Base-by-base conservation (phyloP, 2,113 vertebrate genomes). In the Pituophis catenifer region DNA sequence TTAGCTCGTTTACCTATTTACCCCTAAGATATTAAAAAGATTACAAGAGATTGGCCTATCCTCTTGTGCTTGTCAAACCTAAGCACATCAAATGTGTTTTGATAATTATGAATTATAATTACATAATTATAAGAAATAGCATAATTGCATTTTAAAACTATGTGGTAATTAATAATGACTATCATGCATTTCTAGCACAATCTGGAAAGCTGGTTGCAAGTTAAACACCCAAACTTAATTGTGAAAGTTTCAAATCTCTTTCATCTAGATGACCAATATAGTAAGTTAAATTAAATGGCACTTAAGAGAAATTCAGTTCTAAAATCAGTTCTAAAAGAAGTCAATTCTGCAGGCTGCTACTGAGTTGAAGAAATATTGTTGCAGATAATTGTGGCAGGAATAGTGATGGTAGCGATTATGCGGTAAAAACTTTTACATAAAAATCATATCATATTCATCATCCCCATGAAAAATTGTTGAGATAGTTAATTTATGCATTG, bases 21-120 rank as follows among this genome's bases (percentile, higher is more conserved):
- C 21, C 48, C n/a, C 70, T 44, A 11, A 44, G 70, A 89, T 58
- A 86, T 0, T 0, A 93, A 95, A 97, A 95, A 95, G 91, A 95
- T 94, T 94, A 93, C 86, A 70, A 93, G 53, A 90, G 94, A 94
- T 95, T 53, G 70, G 8, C 13, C 93, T 96, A 91, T 87, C 89
- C 92, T 93, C 91, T 89, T 58, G 91, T 85, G 89, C 29, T 91
- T 53, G 58, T 87, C 93, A 94, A 93, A 54, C 89, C 92, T 89
- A 95, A 91, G 91, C 29, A 10, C 1, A 89, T 38, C 58, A 65
- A 90, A 89, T 85, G 23, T 52, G 33, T 81, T 93, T 90, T 90
- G 85, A n/a, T 93, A 86, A 86, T 70, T 89, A 92, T 89, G 29
- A 92, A 92, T 50, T 57, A 52, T 50, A 89, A 75, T 89, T 48